Evolutionary conservation across 1,140 invertebrate genomes (phyloP), one percentile per base, ranked within the genome.

Genomic region (Bombus confusus): DNA sequence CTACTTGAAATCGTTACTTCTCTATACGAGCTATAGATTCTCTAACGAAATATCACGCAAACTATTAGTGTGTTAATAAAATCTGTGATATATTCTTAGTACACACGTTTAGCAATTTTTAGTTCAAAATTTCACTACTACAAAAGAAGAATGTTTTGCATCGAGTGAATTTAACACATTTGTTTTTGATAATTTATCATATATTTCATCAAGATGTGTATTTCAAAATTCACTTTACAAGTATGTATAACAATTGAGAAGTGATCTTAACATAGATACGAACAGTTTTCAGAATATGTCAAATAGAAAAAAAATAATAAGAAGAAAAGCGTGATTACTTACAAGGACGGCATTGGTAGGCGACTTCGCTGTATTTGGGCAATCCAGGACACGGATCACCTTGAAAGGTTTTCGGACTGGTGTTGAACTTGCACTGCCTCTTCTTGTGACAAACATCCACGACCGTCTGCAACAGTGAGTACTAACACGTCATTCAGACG

Each of bases 281-380:
- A 5, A 52, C 18, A 8, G 18, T 8, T 52, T 52, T 52, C 18
- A 52, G 47, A 52, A 18, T 52, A 22, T 52, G 6, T 22, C 18
- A 52, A 28, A 59, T 10, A 25, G 9, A 28, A 59, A 12, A 28
- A 28, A 12, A 34, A 18, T 15, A 64, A 15, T 31, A 31, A 15
- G 0, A 18, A 34, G 31, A 1, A 9, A 34, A 66, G 8, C 13
- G 6, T 37, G 64, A 83, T 77, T 95, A 98, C 98, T 98, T 96
- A 99, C 98, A 98, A 93, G 98, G 98, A 95, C 98, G 96, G 96
- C 98, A 99, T 95, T 99, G 99, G 95, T 98, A 99, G 85, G 98
- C 98, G 41, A 99, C 97, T 95, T 99, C 98, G 89, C 98, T 97
- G 94, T 98, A 98, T 95, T 99, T 98, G 47, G 97, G 96, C 22